Base-by-base conservation (phyloP, 2,888 invertebrate genomes). In the Molorchus minor region DNA sequence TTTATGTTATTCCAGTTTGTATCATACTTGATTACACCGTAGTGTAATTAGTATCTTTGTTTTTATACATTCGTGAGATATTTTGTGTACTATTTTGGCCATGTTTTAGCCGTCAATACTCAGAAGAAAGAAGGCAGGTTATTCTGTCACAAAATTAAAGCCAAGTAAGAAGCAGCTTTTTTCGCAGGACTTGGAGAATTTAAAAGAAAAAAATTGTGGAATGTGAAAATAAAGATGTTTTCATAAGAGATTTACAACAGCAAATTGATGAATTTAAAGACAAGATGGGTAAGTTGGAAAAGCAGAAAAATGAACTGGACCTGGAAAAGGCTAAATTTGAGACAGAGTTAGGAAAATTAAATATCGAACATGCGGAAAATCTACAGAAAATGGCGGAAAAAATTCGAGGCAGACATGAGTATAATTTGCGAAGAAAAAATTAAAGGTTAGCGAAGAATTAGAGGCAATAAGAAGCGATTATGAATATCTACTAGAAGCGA, bases 161-260 rank as follows among this genome's bases (percentile, higher is more conserved):
- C 29, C 30, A 10, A 8, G n/a, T n/a, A n/a, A n/a, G n/a, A n/a
- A 62, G 53, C 20, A 56, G 51, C 36, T 43, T n/a, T 41, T 36
- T 56, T 1, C 54, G 21, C 20, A 61, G 58, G 58, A 72, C 52
- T 43, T 68, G 13, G 84, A 84, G 51, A 80, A 77, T 8, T 67
- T 84, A n/a, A 80, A 82, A 65, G 84, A 84, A 57, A 84, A n/a
- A 84, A 74, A 77, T 76, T 55, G 82, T 83, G 15, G 85, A 85
- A 74, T 83, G 84, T 60, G 81, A 82, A 61, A 82, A 82, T 63
- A 85, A 85, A 77, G 84, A 83, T 62, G 78, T 80, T 51, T 79
- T 79, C 29, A 82, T 85, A 41, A 80, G 80, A 62, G 84, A 83
- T 58, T 78, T 84, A 55, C 73, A 79, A 0, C 82, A 80, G 45